Conservation (phyloP, 2,113 vertebrate species). For the Stomatorhinus ivindoensis region DNA sequence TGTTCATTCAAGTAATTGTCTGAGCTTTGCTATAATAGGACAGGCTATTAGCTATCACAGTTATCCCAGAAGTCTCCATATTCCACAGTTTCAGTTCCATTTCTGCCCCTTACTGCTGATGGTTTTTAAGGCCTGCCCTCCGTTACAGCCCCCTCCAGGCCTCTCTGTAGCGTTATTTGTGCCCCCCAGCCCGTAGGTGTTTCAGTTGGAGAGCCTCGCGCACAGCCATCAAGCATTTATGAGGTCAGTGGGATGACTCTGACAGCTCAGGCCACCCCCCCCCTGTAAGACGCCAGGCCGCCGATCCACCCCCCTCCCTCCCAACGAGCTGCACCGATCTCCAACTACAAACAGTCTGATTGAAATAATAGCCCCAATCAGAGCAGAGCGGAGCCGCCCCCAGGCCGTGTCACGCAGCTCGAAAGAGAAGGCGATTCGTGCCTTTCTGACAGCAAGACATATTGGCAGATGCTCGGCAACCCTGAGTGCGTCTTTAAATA, state of each 20-base stretch:
- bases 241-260: not conserved
- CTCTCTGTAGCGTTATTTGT: not conserved
- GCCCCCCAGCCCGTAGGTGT: not conserved
- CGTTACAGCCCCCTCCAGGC: not conserved
- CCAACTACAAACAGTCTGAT: conserved; percentile 4
- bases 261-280: not conserved
- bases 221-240: not conserved
- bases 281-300: not conserved
- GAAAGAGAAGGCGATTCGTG: not conserved
- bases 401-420: not conserved
- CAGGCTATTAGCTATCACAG: not conserved
- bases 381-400: not conserved
- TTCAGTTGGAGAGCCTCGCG: too few relatives aligned
- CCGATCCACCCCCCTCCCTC: too few relatives aligned
- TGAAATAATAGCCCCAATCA: conserved; percentile 10
- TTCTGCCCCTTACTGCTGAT: not conserved
- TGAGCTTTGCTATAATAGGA: not conserved
- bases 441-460: not conserved
- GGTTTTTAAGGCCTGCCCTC: not conserved
- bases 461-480: not conserved
- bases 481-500: not conserved
- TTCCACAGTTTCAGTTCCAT: not conserved
- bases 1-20: not conserved
- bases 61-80: not conserved
- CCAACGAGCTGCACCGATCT: not conserved